phyloP scores from a whole-genome alignment of 1,140 invertebrate species.

The Drosophila sturtevanti region DNA sequence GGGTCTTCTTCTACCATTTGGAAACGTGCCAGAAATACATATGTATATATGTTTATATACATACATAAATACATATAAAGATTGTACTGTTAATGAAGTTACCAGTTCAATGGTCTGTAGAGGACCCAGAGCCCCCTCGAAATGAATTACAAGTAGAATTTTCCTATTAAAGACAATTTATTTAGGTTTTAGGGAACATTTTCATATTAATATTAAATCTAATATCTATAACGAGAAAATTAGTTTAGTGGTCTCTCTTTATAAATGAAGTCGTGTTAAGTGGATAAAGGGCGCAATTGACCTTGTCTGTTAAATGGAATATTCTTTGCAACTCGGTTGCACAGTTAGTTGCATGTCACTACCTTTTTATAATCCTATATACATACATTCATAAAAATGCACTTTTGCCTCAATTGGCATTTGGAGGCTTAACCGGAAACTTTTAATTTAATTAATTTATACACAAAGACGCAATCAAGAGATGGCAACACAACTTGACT shows the following conservation, averaged over 20 bases:
- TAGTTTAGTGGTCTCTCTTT: background rate
- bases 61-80: background rate
- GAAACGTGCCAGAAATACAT: slow-evolving; percentile 37
- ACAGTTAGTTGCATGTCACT: slow-evolving; percentile 1
- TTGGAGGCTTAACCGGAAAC: slow-evolving; percentile 81
- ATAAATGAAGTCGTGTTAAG: no score
- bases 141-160: background rate
- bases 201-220: no score
- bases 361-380: background rate
- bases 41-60: background rate
- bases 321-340: slow-evolving; percentile 2
- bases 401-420: slow-evolving; percentile 49
- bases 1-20: background rate
- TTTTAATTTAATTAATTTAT: slow-evolving; percentile 83
- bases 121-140: background rate
- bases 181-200: no score
- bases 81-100: background rate
- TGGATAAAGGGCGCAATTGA: slow-evolving; percentile 18
- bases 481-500: slow-evolving; percentile 44
- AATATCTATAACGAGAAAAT: no score
- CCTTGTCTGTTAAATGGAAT: slow-evolving; percentile 21
- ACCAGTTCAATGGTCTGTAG: background rate
- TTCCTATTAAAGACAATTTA: background rate
- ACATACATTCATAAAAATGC: slow-evolving; percentile 23
- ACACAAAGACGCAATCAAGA: slow-evolving; percentile 81